Percentiles rank a stretch among this genome's conserved stretches.
Evolutionary conservation across 2,113 vertebrate genomes (phyloP).

Genomic region (Probosciger aterrimus): DNA sequence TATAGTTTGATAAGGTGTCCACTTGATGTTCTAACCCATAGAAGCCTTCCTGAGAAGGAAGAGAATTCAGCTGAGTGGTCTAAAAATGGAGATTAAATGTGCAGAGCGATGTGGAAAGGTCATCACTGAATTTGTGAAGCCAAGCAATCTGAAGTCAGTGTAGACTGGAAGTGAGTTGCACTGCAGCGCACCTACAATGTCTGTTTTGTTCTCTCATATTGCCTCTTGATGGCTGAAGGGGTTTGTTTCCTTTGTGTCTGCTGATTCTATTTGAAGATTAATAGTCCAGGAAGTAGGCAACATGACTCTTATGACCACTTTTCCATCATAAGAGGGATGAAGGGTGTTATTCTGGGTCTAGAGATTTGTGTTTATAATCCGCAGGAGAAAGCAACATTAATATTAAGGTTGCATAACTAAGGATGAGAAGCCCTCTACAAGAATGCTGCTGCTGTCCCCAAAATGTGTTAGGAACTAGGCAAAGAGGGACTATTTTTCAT

Average conservation of each 20-base stretch:
- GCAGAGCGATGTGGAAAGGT: background rate
- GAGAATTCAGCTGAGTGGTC: background rate
- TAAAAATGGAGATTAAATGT: background rate
- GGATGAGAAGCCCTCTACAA: background rate
- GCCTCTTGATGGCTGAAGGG: background rate
- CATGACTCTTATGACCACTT: background rate
- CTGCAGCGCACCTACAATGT: background rate
- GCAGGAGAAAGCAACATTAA: background rate
- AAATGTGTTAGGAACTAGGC: background rate
- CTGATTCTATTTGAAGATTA: background rate
- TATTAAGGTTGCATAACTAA: background rate
- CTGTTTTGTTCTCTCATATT: background rate
- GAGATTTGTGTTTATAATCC: background rate
- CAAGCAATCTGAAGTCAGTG: background rate
- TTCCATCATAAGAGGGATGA: background rate
- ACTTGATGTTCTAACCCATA: background rate
- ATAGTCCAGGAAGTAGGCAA: background rate
- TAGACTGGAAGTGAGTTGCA: background rate
- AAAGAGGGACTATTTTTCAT: background rate
- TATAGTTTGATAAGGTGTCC: background rate
- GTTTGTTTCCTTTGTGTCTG: background rate
- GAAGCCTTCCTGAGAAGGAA: background rate
- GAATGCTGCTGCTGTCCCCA: background rate
- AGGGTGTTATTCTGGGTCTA: background rate
- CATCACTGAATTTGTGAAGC: background rate